These are phyloP conservation scores for Glomeris marginata DNA, from an alignment of 2,888 invertebrate genomes.

Conservation along the genomic window DNA sequence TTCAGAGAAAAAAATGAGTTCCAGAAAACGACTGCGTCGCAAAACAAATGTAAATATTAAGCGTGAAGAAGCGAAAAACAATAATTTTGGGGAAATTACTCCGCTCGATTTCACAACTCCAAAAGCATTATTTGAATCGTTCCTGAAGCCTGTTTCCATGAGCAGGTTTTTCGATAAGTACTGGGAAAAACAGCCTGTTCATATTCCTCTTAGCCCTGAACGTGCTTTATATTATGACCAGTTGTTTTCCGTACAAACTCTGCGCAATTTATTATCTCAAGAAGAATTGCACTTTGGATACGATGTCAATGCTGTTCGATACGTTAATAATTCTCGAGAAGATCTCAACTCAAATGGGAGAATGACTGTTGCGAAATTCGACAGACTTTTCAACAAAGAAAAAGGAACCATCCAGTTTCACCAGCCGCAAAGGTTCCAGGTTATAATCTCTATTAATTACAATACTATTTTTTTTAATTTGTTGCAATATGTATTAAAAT, in stretches of 20 bases:
- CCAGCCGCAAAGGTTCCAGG: constrained; percentile 17
- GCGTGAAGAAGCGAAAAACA: no score
- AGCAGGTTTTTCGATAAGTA: constrained; percentile 14
- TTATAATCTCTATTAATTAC: neutral
- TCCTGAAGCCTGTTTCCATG: constrained; percentile 12
- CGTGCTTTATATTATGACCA: neutral
- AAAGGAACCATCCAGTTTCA: constrained; percentile 17
- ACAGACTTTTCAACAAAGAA: constrained; percentile 12
- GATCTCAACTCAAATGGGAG: constrained; percentile 10
- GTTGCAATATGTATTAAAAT: no score
- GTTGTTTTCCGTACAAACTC: constrained; percentile 12
- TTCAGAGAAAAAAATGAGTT: no score
- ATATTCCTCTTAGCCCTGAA: constrained; percentile 6
- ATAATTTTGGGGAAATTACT: no score
- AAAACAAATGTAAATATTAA: no score
- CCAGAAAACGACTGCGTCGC: no score
- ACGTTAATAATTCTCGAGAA: constrained; percentile 10
- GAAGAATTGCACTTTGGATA: constrained; percentile 12
- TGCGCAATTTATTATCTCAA: constrained; percentile 7
- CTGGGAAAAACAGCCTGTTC: constrained; percentile 16
- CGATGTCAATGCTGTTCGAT: constrained; percentile 15
- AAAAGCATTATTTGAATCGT: constrained; percentile 13
- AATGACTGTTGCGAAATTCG: constrained; percentile 11
- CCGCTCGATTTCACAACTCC: constrained; percentile 15
- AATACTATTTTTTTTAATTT: no score